phyloP scores from a whole-genome alignment of 1,140 invertebrate species.

The Scaptomyza pallida region DNA sequence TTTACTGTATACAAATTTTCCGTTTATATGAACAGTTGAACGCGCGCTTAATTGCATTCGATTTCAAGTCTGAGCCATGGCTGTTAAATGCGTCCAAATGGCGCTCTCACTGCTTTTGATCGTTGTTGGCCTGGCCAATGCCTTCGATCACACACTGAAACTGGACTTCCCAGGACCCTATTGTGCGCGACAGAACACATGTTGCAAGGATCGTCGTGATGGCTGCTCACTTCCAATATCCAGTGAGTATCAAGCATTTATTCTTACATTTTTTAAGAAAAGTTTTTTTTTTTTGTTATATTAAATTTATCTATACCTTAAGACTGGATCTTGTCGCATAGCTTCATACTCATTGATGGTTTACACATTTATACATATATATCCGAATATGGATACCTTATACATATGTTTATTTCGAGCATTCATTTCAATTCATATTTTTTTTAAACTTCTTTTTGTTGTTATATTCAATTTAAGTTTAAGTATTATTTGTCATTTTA shows the following conservation, averaged over 20 bases:
- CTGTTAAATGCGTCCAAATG: constrained; percentile 44
- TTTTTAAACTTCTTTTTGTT: too few relatives aligned
- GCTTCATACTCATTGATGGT: too few relatives aligned
- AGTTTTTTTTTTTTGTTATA: too few relatives aligned
- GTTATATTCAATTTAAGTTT: too few relatives aligned
- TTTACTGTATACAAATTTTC: background rate
- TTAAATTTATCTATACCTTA: too few relatives aligned
- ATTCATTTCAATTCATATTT: too few relatives aligned
- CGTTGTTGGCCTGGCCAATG: constrained; percentile 48
- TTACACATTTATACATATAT: too few relatives aligned
- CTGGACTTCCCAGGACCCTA: constrained; percentile 78
- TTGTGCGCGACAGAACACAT: constrained; percentile 83
- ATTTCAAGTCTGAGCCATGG: constrained; percentile 34
- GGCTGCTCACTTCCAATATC: constrained; percentile 90
- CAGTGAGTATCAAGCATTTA: constrained; percentile 77
- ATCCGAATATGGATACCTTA: too few relatives aligned
- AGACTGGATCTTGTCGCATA: too few relatives aligned
- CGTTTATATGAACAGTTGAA: constrained; percentile 13
- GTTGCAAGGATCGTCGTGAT: constrained; percentile 90
- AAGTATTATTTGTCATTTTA: too few relatives aligned
- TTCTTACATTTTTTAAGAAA: too few relatives aligned
- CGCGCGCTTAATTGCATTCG: constrained; percentile 10
- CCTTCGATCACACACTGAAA: constrained; percentile 66
- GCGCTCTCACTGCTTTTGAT: constrained; percentile 40
- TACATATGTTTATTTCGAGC: too few relatives aligned